Base-by-base conservation (phyloP, 1,140 invertebrate species). In the Hestina assimilis region DNA sequence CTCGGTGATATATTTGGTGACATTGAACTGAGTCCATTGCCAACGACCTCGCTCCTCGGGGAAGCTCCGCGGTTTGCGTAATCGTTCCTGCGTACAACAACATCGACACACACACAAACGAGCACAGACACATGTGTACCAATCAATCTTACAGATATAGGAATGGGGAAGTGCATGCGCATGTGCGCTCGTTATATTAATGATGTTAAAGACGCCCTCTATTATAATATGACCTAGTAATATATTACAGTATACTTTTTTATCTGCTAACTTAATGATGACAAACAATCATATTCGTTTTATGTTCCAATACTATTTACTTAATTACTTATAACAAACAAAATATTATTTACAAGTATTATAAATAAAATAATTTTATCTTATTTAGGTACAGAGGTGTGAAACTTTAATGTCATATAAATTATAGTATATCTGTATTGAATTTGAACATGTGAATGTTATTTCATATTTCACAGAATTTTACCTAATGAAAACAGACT, bases 1-100 rank as follows among this genome's bases (percentile, higher is more conserved):
- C 63, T 63, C 74, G 79, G 83, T 86, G 85, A 88, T 88, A 87
- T 86, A 88, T 86, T 88, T 88, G 83, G 85, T 88, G 85, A 88
- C 85, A 88, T 88, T 88, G 85, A 88, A 88, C 85, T 57, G 81
- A 60, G 79, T 80, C 83, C 83, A 88, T 88, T 88, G 85, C 83
- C 85, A 88, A 88, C 85, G 85, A 88, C 85, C 85, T 87, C 82
- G 62, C 76, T 82, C 75, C 78, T 81, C 76, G 74, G 79, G 75
- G 76, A 83, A 82, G 84, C 80, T 77, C 72, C 73, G 53, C 69
- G 70, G 69, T 83, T 87, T 87, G 83, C 84, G 84, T 87, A 87
- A 87, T 87, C 79, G 78, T 48, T 80, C 80, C 81, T 80, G 78
- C 76, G 75, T 83, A 75, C 62, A 40, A 66, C 60, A 69, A 59